Evolutionary conservation across 2,797 vertebrate genomes (phyloP).

Genomic region (Sebastes vulpes): DNA sequence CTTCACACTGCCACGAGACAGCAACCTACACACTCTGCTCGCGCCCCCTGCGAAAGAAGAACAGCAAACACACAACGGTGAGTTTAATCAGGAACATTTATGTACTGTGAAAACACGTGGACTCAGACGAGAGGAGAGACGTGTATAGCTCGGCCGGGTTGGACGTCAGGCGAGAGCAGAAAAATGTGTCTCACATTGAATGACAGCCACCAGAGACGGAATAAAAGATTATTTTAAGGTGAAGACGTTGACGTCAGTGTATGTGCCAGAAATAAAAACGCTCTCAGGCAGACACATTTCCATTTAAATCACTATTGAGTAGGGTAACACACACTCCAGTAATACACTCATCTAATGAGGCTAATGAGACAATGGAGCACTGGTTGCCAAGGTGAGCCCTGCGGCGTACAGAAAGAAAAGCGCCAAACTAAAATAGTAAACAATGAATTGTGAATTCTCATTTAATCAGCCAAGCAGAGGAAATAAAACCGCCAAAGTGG

Average conservation of each 20-base stretch:
- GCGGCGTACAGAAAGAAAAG: not conserved
- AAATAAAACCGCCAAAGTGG: conserved; percentile 17
- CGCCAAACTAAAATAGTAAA: conserved; percentile 40
- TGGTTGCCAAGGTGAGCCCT: conserved; percentile 43
- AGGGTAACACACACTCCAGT: conserved; percentile 11
- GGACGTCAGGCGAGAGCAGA: not conserved
- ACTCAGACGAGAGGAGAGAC: not conserved
- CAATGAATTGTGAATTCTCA: not conserved
- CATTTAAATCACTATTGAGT: conserved; percentile 40
- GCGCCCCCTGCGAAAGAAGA: conserved; percentile 88
- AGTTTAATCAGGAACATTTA: conserved; percentile 61
- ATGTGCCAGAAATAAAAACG: conserved; percentile 50
- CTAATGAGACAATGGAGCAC: conserved; percentile 52
- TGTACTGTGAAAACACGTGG: not conserved
- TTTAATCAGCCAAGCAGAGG: not conserved
- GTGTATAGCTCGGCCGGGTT: not conserved
- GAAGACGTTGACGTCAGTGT: conserved; percentile 54
- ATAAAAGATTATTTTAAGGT: conserved; percentile 29
- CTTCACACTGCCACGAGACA: conserved; percentile 96
- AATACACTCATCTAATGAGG: conserved; percentile 49
- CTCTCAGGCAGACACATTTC: conserved; percentile 51
- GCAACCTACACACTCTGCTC: conserved; percentile 93
- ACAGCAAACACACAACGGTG: conserved; percentile 86
- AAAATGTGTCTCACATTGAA: conserved; percentile 15
- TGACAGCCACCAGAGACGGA: conserved; percentile 24